Evolutionary conservation across 2,113 vertebrate genomes (phyloP), one percentile per base, ranked within the genome.

Genomic region (Triplophysa tibetana): DNA sequence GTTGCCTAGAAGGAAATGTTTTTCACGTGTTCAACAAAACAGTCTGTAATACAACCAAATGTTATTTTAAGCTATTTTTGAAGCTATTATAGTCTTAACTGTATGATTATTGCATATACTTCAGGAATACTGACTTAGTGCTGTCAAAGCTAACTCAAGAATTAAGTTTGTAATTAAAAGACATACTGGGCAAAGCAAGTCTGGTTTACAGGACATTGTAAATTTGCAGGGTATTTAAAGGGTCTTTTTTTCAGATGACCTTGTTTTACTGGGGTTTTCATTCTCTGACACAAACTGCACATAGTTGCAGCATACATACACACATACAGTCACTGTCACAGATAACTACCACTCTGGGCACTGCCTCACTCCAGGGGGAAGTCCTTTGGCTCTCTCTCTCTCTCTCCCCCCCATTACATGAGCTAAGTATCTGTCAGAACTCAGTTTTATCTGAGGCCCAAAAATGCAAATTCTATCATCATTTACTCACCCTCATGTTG

Each of bases 331-430:
- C 79, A 77, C 19, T 50, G 26, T 16, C 62, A 77, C 12, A 64
- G 14, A 54, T 4, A 33, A 29, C n/a, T 13, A 54, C 62, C 41
- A 60, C 38, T 70, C n/a, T 75, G 63, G 79, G 72, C 64, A 75
- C n/a, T 75, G 64, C 79, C 70, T 26, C 50, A 66, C 38, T 75
- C 52, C 45, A 33, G 23, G 76, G 69, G 68, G 70, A 82, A 78
- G 63, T 68, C 64, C 76, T 11, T 63, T 79, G 64, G 64, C 60
- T 52, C 69, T 68, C 45, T 33, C 26, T 58, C 21, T 72, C 26
- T 60, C 70, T 48, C n/a, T 69, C 50, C 72, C 63, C 24, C 77
- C 11, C 54, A 64, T 52, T 72, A 2, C 26, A 65, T 26, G 77
- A 74, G 19, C n/a, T 80, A 16, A 80, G 52, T 52, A 77, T 74